Conservation (phyloP, 1,140 invertebrate species). For the Trachymyrmex septentrionalis region DNA sequence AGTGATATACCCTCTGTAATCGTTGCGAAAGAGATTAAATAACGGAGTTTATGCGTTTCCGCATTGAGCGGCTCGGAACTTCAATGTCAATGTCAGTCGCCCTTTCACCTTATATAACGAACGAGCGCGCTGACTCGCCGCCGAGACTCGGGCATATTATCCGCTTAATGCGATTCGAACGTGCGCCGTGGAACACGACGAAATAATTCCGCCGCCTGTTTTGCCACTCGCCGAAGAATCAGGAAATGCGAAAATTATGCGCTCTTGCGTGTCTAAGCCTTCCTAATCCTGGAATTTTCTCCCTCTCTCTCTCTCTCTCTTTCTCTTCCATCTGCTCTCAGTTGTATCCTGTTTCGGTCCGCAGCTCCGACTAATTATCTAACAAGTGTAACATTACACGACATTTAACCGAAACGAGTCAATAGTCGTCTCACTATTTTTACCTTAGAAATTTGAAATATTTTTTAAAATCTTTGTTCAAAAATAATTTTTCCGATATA, state of each 20-base stretch:
- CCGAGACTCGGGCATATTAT: constrained; percentile 61
- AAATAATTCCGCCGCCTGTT: constrained; percentile 56
- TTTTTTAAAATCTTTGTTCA: neutral
- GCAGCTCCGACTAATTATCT: constrained; percentile 40
- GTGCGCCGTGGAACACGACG: constrained; percentile 44
- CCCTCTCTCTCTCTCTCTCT: neutral
- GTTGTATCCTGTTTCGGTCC: constrained; percentile 46
- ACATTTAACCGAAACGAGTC: constrained; percentile 55
- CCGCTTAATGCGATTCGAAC: constrained; percentile 58
- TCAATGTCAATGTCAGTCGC: constrained; percentile 85
- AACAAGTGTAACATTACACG: constrained; percentile 50
- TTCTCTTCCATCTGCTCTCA: constrained; percentile 3
- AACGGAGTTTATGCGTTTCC: constrained; percentile 83
- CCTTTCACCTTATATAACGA: constrained; percentile 83
- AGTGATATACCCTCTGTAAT: constrained; percentile 64
- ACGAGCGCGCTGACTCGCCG: constrained; percentile 62
- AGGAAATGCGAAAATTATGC: constrained; percentile 53
- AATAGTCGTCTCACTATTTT: constrained; percentile 33
- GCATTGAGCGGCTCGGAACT: constrained; percentile 80
- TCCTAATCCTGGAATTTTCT: constrained; percentile 41
- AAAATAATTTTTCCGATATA: neutral
- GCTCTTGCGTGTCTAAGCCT: constrained; percentile 37
- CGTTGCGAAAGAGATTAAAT: constrained; percentile 81
- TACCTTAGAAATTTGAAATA: neutral
- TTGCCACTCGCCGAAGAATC: constrained; percentile 53